Base-by-base conservation (phyloP, 2,797 vertebrate genomes). In the Mycteria americana region DNA sequence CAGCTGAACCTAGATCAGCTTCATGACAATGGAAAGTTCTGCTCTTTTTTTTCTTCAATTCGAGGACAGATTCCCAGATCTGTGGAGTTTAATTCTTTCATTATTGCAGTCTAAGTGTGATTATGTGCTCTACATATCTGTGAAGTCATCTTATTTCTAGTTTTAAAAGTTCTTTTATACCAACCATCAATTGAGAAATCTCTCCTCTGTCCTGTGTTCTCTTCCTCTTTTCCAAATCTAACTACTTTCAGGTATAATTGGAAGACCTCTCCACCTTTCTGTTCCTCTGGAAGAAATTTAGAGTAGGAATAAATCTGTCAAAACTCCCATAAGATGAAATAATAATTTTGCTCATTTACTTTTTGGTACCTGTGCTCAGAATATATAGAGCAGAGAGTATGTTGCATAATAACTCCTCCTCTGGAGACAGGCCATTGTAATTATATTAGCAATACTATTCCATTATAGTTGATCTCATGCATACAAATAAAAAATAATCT, bases 61-160 rank as follows among this genome's bases (percentile, higher is more conserved):
- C 39, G 60, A 91, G 88, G 64, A 92, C 28, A 72, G 91, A 77
- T 93, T 86, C 77, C 35, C 73, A 91, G 54, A 53, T 59, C 90
- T 93, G 41, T 50, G 85, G 84, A 89, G 48, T 92, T 96, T 92
- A 95, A 76, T 75, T 73, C 83, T 94, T 94, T 95, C 74, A 85
- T 96, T 96, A 88, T 93, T 96, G 85, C 53, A 82, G 48, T 83
- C 90, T 88, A 73, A 60, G 17, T 92, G 64, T 94, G 89, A 96
- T 96, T 96, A 92, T 5, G 25, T 88, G 37, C 48, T 68, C 94
- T 89, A 81, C 16, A 31, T 60, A 43, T 43, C 73, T 74, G 43
- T 93, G 78, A 51, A 93, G 51, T 73, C 25, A 46, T 90, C 64
- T 85, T 73, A 67, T 53, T 92, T 85, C 76, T 92, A 69, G 79